Evolutionary conservation across 2,113 vertebrate species (phyloP).

Genomic region (Podiceps cristatus): DNA sequence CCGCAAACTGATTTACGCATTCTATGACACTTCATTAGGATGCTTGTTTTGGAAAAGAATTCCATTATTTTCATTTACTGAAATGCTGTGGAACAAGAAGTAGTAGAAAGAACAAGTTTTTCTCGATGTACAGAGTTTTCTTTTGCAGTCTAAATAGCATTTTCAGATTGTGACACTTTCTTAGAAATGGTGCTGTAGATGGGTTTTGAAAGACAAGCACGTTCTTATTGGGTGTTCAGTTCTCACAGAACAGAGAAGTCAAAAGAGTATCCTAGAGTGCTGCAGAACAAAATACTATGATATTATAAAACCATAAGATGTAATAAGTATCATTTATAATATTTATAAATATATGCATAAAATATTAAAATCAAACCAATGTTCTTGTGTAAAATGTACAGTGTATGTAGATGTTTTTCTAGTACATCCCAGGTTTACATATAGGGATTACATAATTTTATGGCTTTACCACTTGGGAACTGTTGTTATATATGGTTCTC

Average conservation of each 20-base stretch:
- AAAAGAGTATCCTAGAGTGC: background rate
- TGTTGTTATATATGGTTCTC: background rate
- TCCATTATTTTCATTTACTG: background rate
- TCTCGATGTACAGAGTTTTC: background rate
- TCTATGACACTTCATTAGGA: background rate
- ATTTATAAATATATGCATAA: background rate
- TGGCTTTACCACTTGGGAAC: background rate
- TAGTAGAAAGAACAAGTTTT: background rate
- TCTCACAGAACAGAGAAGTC: background rate
- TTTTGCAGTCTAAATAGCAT: background rate
- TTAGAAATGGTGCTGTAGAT: background rate
- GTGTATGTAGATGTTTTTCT: background rate
- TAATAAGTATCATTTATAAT: background rate
- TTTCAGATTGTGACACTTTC: background rate
- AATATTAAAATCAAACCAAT: background rate
- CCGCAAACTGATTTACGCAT: background rate
- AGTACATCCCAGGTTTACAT: background rate
- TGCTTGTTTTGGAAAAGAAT: background rate
- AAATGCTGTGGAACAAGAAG: background rate
- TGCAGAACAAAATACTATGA: background rate
- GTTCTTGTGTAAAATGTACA: background rate
- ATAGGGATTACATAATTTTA: accelerated
- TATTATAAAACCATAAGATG: background rate
- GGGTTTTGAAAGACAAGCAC: background rate
- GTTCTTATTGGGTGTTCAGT: background rate